phyloP scores from a whole-genome alignment of 2,888 invertebrate species.

The Tetrapedia diversipes region DNA sequence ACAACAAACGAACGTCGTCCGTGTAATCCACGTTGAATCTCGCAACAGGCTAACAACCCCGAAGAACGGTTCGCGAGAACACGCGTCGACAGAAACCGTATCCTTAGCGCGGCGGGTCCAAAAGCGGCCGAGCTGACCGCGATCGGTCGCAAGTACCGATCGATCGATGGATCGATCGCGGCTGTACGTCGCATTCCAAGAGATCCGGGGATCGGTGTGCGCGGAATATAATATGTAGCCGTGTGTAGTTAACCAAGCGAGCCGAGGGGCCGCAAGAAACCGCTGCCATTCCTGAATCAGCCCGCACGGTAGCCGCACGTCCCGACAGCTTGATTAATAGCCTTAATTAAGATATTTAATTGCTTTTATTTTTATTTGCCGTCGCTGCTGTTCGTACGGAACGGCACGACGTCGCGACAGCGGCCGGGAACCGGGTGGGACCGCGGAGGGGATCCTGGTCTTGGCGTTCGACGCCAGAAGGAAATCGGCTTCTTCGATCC shows the following conservation, averaged over 20 bases:
- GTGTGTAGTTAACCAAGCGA: slow-evolving; percentile 64
- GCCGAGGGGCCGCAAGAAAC: slow-evolving; percentile 72
- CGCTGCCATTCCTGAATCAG: slow-evolving; percentile 80
- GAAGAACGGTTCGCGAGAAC: no score
- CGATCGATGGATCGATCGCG: slow-evolving; percentile 51
- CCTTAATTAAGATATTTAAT: slow-evolving; percentile 86
- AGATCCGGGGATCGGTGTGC: slow-evolving; percentile 71
- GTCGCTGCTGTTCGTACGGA: slow-evolving; percentile 65
- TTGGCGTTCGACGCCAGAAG: slow-evolving; percentile 18
- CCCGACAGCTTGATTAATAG: slow-evolving; percentile 85
- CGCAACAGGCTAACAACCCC: no score
- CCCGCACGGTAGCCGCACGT: slow-evolving; percentile 77
- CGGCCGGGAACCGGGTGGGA: slow-evolving; percentile 42
- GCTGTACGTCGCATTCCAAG: slow-evolving; percentile 70
- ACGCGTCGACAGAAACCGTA: no score
- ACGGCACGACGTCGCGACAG: slow-evolving; percentile 71
- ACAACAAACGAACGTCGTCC: no score
- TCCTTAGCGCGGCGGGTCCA: slow-evolving; percentile 24
- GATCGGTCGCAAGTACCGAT: slow-evolving; percentile 40
- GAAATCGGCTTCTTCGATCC: slow-evolving; percentile 38
- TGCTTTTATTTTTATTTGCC: slow-evolving; percentile 82
- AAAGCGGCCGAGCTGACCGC: slow-evolving; percentile 49
- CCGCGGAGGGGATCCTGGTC: not conserved
- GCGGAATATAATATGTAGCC: slow-evolving; percentile 75
- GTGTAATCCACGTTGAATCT: no score